Conservation (phyloP, 2,113 vertebrate genomes). For the Tragulus kanchil region DNA sequence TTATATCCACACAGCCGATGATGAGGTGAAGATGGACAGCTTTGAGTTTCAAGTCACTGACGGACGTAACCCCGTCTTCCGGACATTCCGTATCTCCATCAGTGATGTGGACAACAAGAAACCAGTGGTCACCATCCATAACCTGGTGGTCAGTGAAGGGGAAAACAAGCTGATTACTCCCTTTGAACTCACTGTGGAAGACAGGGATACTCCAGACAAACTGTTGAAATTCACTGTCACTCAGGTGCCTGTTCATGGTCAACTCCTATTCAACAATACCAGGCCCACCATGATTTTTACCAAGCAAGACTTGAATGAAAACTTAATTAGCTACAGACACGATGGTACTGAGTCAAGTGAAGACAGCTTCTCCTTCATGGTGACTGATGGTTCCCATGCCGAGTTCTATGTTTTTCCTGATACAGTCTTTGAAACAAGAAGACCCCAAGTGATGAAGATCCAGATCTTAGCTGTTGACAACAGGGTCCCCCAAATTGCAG, state of each 20-base stretch:
- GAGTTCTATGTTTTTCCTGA: constrained; percentile 97
- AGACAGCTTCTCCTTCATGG: constrained; percentile 96
- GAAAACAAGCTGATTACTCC: constrained; percentile 96
- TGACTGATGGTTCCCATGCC: constrained; percentile 96
- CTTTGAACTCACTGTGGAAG: constrained; percentile 96
- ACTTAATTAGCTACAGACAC: constrained; percentile 96
- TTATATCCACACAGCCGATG: constrained; percentile 96
- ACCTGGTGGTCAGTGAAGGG: constrained; percentile 92
- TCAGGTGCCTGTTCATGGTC: constrained; percentile 94
- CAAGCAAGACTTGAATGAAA: constrained; percentile 97
- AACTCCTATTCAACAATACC: constrained; percentile 93
- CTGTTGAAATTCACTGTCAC: constrained; percentile 93
- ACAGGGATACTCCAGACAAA: constrained; percentile 93
- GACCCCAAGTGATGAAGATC: constrained; percentile 95
- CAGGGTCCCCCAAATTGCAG: constrained; percentile 92
- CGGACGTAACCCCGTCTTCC: constrained; percentile 96
- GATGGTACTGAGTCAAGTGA: constrained; percentile 93
- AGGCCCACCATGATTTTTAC: constrained; percentile 91
- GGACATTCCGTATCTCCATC: constrained; percentile 97
- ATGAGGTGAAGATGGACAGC: constrained; percentile 97
- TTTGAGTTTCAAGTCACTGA: constrained; percentile 99
- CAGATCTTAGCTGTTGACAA: constrained; percentile 92
- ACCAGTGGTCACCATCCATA: constrained; percentile 94
- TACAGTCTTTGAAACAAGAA: constrained; percentile 93
- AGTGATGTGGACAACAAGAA: constrained; percentile 98